Evolutionary conservation across 2,797 vertebrate genomes (phyloP), one percentile per base, ranked within the genome.

Genomic region (Phalloptychus januarius): DNA sequence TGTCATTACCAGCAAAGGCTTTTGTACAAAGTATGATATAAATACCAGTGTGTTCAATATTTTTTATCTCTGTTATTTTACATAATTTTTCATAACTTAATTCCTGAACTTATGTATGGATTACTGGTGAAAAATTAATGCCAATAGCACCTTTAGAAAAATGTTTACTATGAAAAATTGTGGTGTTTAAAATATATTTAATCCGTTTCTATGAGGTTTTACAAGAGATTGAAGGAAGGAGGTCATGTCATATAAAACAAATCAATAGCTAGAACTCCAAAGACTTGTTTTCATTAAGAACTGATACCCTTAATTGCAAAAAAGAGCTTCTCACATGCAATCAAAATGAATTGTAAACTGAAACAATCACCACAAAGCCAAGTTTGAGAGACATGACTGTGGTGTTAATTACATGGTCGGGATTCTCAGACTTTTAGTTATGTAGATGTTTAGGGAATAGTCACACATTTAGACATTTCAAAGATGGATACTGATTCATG

Each of bases 341-440:
- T 36, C 6, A 36, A 10, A 18, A 36, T 1, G 3, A 63, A 36
- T 63, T 33, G 61, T 10, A n/a, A 42, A 42, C 38, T 7, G 38
- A 42, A 42, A 42, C 38, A 40, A 67, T 67, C 18, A 13, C 11
- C 38, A 5, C 65, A 40, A 11, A 42, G 38, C 38, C 12, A 23
- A 20, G 33, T 38, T 20, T 38, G 33, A 67, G 85, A 89, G 70
- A 87, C 78, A 87, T 76, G 72, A 78, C 82, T 88, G 80, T 70
- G 71, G 80, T 91, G 85, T 81, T 91, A 86, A 88, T 87, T 91
- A 89, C 77, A 88, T 85, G 78, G 80, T 52, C 18, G 76, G 72
- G 72, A 84, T 87, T 85, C 83, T 85, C 81, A 79, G 76, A 79
- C 79, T 88, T 77, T 87, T 83, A 88, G 85, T 83, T 81, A 87